A percentile compares a stretch with the other conserved stretches of the same genome.
phyloP scores from a whole-genome alignment of 1,140 invertebrate species.

The Oreohelix idahoensis region DNA sequence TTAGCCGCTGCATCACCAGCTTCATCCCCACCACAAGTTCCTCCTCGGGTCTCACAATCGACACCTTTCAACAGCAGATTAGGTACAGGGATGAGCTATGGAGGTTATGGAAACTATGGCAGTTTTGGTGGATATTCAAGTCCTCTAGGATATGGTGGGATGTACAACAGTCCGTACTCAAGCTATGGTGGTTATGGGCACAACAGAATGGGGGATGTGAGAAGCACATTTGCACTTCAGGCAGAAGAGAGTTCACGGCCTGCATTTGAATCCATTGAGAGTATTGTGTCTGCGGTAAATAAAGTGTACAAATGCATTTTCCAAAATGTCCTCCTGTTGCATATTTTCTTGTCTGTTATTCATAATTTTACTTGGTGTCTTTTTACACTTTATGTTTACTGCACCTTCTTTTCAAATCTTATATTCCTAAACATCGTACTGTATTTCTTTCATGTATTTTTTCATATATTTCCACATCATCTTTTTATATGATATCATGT shows the following conservation, averaged over 20 bases:
- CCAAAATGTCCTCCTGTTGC: too few relatives aligned
- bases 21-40: constrained; percentile 54
- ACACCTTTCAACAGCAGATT: constrained; percentile 13
- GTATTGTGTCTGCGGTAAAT: constrained; percentile 87
- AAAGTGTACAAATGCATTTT: too few relatives aligned
- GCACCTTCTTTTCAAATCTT: too few relatives aligned
- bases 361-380: too few relatives aligned
- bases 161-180: constrained; percentile 51
- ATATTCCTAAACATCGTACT: too few relatives aligned
- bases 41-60: constrained; percentile 51
- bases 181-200: constrained; percentile 52
- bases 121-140: constrained; percentile 46
- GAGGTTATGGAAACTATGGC: constrained; percentile 35
- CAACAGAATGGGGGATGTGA: constrained; percentile 64
- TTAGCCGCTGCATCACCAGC: constrained; percentile 27
- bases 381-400: too few relatives aligned
- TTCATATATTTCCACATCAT: too few relatives aligned
- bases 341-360: too few relatives aligned
- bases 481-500: too few relatives aligned
- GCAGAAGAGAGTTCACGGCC: constrained; percentile 91
- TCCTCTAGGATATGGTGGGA: constrained; percentile 56
- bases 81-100: constrained; percentile 31
- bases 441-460: too few relatives aligned
- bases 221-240: constrained; percentile 81
- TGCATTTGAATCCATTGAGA: constrained; percentile 95